A percentile compares a stretch with the other conserved stretches of the same genome.
phyloP scores from a whole-genome alignment of 2,113 vertebrate genomes.

The Coregonus clupeaformis region DNA sequence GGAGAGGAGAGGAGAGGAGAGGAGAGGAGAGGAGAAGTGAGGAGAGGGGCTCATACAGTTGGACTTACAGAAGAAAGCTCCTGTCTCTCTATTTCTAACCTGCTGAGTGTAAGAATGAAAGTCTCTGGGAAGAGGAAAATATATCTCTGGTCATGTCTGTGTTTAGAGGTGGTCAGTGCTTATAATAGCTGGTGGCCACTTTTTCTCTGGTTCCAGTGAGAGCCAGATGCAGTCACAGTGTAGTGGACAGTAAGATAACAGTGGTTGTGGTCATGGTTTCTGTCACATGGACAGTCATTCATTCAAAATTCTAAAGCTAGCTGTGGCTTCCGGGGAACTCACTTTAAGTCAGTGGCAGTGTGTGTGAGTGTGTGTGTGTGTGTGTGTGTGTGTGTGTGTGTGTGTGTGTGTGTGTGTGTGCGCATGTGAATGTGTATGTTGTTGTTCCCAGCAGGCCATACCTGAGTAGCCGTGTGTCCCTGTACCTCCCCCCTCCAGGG shows the following conservation, averaged over 20 bases:
- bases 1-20: neutral
- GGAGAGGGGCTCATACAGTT: neutral
- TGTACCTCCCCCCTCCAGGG: conserved; percentile 64
- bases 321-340: neutral
- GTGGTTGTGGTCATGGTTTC: neutral
- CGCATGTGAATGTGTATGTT: no score
- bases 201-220: no score
- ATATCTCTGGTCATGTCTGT: conserved; percentile 36
- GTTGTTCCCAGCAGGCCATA: no score
- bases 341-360: neutral
- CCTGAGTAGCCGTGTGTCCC: conserved; percentile 15
- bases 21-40: neutral
- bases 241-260: neutral
- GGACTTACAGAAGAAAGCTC: neutral
- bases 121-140: neutral
- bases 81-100: conserved; percentile 1
- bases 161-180: conserved; percentile 29
- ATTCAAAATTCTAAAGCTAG: neutral
- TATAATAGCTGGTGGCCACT: no score
- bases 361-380: neutral
- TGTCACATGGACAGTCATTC: neutral
- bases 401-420: neutral
- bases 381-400: neutral
- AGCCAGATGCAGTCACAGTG: neutral
- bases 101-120: no score